These are phyloP conservation scores for Magallana ariakensis DNA, from an alignment of 1,140 invertebrate genomes.

Conservation along the genomic window DNA sequence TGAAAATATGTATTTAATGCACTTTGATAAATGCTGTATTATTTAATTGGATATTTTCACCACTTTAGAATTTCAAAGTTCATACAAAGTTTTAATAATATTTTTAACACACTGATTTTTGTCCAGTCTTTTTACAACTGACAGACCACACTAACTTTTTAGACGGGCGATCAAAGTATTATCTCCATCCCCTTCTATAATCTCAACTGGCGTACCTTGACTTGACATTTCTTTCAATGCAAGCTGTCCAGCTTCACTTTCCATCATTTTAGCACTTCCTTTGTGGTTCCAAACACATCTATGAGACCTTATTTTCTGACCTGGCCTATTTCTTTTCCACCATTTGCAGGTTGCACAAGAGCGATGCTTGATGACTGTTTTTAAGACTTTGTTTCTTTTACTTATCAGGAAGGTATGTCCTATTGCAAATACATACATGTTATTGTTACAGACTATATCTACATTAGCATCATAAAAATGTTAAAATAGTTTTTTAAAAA, in stretches of 20 bases:
- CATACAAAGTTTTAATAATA: slow-evolving; percentile 3
- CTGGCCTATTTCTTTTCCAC: slow-evolving; percentile 42
- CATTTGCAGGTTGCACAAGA: slow-evolving; percentile 35
- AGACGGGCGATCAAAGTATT: slow-evolving; percentile 37
- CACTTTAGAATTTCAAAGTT: neutral
- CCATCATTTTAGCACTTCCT: slow-evolving; percentile 26
- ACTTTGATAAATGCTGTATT: slow-evolving; percentile 53
- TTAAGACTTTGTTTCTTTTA: slow-evolving; percentile 53
- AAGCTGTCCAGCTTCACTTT: slow-evolving; percentile 9
- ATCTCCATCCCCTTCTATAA: slow-evolving; percentile 41
- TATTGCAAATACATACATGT: slow-evolving; percentile 1
- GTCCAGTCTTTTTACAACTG: slow-evolving; percentile 26
- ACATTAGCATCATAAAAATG: neutral
- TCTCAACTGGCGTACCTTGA: slow-evolving; percentile 31
- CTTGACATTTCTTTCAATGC: slow-evolving; percentile 24
- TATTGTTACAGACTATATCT: neutral
- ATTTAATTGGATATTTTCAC: slow-evolving; percentile 49
- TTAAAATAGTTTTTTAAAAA: neutral
- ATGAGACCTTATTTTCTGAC: neutral
- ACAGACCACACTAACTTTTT: neutral
- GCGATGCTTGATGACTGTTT: slow-evolving; percentile 42
- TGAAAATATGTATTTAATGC: slow-evolving; percentile 56
- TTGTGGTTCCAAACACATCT: slow-evolving; percentile 40
- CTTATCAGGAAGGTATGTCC: slow-evolving; percentile 47
- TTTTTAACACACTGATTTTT: slow-evolving; percentile 36